Base-by-base conservation (phyloP, 2,888 invertebrate species). In the Erebia epiphron region DNA sequence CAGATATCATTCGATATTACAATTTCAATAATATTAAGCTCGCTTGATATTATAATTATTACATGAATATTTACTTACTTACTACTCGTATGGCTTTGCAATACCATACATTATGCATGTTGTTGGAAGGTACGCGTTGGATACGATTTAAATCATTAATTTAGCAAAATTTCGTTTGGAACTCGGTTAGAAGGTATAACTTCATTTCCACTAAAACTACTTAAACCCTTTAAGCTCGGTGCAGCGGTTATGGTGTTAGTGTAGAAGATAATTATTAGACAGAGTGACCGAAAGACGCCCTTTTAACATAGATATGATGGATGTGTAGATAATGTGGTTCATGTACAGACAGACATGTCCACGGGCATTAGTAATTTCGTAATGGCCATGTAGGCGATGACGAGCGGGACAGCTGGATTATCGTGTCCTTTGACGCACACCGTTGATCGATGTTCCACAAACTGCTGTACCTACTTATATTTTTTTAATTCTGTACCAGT, bases 361-460 rank as follows among this genome's bases (percentile, higher is more conserved):
- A 46, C 13, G 35, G n/a, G 21, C n/a, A 54, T 54, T 56, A 41
- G 46, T 67, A 13, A 11, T 57, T 14, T 18, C 50, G 60, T 66
- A 69, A 63, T 67, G 63, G 43, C 66, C 49, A 46, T 69, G 65
- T 73, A 67, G 71, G 52, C 69, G 69, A 67, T 64, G 71, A 65
- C 60, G 67, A 71, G 57, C 54, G 64, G 49, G 60, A 60, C 69
- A 67, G 71, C 61, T 67, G 69, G 73, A 73, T 73, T 73, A 73
- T 67, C 71, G 71, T 71, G 71, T 69, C 61, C 67, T 58, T 57
- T 67, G 71, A 69, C 46, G 64, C 71, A 69, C 43, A 60, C 49
- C 54, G 63, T 46, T 71, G 71, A 73, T 73, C 71, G 69, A 71
- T 69, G 69, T 65, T 69, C 60, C 56, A 65, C 69, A 71, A 73